Base-by-base conservation (phyloP, 1,140 invertebrate genomes). In the Acromyrmex charruanus region DNA sequence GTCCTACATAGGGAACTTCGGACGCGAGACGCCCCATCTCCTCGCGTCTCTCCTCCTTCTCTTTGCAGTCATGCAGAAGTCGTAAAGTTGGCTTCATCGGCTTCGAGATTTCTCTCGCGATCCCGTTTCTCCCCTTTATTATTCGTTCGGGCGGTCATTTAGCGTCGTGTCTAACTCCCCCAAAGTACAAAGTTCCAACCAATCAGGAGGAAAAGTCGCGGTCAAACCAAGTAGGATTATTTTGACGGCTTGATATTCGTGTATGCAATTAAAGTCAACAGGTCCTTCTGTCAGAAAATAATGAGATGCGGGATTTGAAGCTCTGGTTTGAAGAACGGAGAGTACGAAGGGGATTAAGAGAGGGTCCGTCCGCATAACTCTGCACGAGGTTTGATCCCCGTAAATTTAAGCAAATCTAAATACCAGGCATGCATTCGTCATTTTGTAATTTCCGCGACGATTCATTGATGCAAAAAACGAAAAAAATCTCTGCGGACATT, bases 181-280 rank as follows among this genome's bases (percentile, higher is more conserved):
- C 35, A 80, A 61, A 77, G 77, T 66, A 63, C 65, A 51, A 72
- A 88, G 49, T 81, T 79, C 14, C 4, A 16, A 6, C 2, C 51
- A 55, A 18, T 25, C 9, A 7, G 51, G 16, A 16, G 31, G 28
- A 44, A 25, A 35, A 66, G 25, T 55, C 31, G 49, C 49, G 51
- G n/a, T 35, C 18, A 31, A 53, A 5, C 0, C 39, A 14, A 28
- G 10, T 0, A 66, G 71, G 75, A 90, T 89, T 89, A 85, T 77
- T 89, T 75, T 28, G 53, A 82, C 55, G 10, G 72, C 49, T 51
- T 28, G 88, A 65, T 51, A 58, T 51, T 86, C 75, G 77, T 53
- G 71, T 80, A 81, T 49, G 84, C 87, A 85, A 90, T 91, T 89
- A 87, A 89, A 87, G 90, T 91, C 84, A 89, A 91, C 90, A 86